Evolutionary conservation across 1,140 invertebrate species (phyloP), one percentile per base, ranked within the genome.

Genomic region (Bemisia tabaci): DNA sequence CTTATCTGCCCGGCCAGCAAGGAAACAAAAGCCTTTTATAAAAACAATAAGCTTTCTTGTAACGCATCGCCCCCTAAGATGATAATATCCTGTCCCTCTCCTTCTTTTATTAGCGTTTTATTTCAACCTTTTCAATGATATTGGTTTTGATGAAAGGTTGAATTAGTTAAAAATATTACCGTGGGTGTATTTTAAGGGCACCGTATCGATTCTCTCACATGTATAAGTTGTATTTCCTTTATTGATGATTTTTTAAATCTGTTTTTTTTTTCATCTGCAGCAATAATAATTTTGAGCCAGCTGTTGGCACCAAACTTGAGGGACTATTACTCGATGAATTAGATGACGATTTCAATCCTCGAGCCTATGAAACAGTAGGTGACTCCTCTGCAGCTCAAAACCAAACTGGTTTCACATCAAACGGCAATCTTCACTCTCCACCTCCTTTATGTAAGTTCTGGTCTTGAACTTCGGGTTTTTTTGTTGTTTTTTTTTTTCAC

Each of bases 251-350:
- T 48, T 48, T 48, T 48, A 48, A 9, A 48, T 48, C 33, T 48
- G 33, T 48, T 48, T 5, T 48, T 48, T 48, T 9, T 48, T 48
- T 48, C 33, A 17, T 48, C 17, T 48, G 5, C 21, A 26, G 63
- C 27, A 68, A 12, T 24, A 68, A 27, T 21, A 23, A 59, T 22
- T 48, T 60, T 25, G 65, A 62, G 33, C 86, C 87, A 66, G 78
- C 83, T 25, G 85, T 90, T 60, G 90, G 88, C 62, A 87, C 88
- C 5, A 89, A 90, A 78, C 78, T 91, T 65, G 90, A 94, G 77
- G 91, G 89, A 68, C 77, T 94, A 26, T 74, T 93, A 0, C 81
- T 94, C 70, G 89, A 92, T 74, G 89, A 92, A 74, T 87, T 90
- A 59, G 87, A 91, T 71, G 79, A 82, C 69, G 82, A 87, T 75